phyloP scores from a whole-genome alignment of 2,113 vertebrate genomes.

The Hippocampus guttulatus region DNA sequence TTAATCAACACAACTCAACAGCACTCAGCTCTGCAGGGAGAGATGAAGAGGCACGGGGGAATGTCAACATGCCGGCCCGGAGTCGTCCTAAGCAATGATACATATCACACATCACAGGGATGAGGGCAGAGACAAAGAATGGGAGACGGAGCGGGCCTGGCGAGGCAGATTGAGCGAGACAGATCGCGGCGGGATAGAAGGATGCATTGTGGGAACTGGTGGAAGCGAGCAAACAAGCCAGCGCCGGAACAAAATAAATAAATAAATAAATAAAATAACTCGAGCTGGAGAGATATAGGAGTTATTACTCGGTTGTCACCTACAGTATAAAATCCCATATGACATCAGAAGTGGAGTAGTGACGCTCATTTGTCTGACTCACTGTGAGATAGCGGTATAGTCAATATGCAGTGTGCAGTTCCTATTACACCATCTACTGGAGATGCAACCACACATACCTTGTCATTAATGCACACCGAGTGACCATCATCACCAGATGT shows the following conservation, averaged over 20 bases:
- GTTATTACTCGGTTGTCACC: constrained; percentile 74
- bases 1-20: constrained; percentile 75
- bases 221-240: constrained; percentile 45
- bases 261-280: constrained; percentile 30
- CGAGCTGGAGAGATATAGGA: constrained; percentile 58
- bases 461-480: constrained; percentile 29
- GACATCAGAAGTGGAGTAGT: constrained; percentile 64
- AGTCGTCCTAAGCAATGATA: constrained; percentile 73
- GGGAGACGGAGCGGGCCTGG: constrained; percentile 54
- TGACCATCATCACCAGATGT: constrained; percentile 3
- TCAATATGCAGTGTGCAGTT: constrained; percentile 58
- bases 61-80: constrained; percentile 69
- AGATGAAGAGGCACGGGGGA: constrained; percentile 73
- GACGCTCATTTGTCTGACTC: constrained; percentile 68
- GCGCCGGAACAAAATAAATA: constrained; percentile 19
- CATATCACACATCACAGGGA: constrained; percentile 73
- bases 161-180: constrained; percentile 59
- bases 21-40: constrained; percentile 68
- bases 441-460: constrained; percentile 42
- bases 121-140: constrained; percentile 59
- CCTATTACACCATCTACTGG: constrained; percentile 64
- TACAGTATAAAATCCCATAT: constrained; percentile 69
- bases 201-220: constrained; percentile 53
- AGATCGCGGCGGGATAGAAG: constrained; percentile 58
- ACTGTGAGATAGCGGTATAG: constrained; percentile 52